These are phyloP conservation scores for Panzeria rudis DNA, from an alignment of 2,888 invertebrate genomes.

Conservation along the genomic window DNA sequence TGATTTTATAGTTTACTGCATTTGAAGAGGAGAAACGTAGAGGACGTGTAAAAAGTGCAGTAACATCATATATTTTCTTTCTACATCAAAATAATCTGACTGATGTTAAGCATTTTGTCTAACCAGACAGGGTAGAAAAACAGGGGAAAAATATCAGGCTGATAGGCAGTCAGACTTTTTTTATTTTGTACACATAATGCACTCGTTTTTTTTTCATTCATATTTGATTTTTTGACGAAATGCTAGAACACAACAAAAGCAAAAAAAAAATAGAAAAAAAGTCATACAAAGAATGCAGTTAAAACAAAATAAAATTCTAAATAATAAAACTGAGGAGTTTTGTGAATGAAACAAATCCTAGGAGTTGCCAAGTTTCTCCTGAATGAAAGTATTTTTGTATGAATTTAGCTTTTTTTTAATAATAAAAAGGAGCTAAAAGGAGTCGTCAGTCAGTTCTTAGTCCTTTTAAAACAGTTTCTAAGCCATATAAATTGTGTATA, in stretches of 20 bases:
- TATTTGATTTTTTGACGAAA: slow-evolving; percentile 56
- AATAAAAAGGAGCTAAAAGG: slow-evolving; percentile 1
- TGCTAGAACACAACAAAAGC: slow-evolving; percentile 45
- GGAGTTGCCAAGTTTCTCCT: slow-evolving; percentile 56
- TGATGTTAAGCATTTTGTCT: slow-evolving; percentile 61
- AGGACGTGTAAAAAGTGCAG: slow-evolving; percentile 34
- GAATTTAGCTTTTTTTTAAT: slow-evolving; percentile 22
- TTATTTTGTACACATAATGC: slow-evolving; percentile 31
- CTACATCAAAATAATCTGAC: slow-evolving; percentile 45
- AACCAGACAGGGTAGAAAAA: slow-evolving; percentile 44
- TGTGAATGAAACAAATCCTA: slow-evolving; percentile 38
- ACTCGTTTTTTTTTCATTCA: slow-evolving; percentile 42
- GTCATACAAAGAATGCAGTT: background rate
- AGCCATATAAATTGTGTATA: background rate
- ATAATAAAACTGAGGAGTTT: slow-evolving; percentile 37
- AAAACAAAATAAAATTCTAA: slow-evolving; percentile 41
- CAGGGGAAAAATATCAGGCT: slow-evolving; percentile 14
- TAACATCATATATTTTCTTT: slow-evolving; percentile 47
- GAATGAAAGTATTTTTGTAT: slow-evolving; percentile 19
- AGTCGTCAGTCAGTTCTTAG: background rate
- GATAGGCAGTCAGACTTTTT: slow-evolving; percentile 34
- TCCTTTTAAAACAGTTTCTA: slow-evolving; percentile 3
- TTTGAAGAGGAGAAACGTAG: slow-evolving; percentile 8
- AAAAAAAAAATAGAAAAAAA: slow-evolving; percentile 30
- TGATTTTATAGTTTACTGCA: slow-evolving; percentile 46